Percentiles rank a stretch among this genome's conserved stretches.
phyloP scores from a whole-genome alignment of 2,113 vertebrate genomes.

The Uria lomvia region DNA sequence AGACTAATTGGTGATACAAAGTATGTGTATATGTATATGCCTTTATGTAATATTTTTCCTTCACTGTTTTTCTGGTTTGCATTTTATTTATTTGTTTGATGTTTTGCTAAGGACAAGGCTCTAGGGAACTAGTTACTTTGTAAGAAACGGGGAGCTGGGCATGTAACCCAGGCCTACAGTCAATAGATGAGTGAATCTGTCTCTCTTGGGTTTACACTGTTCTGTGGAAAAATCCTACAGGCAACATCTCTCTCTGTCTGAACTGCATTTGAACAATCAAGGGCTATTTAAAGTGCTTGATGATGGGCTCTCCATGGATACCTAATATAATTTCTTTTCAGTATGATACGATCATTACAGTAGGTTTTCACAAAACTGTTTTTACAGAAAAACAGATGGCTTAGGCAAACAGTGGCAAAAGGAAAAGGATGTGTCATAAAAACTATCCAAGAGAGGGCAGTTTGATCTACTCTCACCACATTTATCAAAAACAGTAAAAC shows the following conservation, averaged over 20 bases:
- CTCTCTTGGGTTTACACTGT: neutral
- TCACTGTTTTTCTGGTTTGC: neutral
- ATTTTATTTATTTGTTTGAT: neutral
- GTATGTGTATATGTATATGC: neutral
- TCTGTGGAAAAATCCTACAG: neutral
- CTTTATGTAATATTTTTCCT: neutral
- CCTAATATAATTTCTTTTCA: neutral
- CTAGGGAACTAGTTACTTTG: neutral
- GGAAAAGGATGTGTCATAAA: neutral
- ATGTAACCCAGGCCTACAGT: neutral
- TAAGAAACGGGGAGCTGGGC: neutral
- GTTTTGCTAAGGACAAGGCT: neutral
- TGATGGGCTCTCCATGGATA: neutral
- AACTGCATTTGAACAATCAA: neutral
- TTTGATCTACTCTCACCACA: neutral
- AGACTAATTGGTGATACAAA: neutral
- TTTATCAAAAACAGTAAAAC: neutral
- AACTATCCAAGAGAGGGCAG: neutral
- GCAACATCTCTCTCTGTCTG: neutral
- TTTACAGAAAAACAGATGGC: neutral
- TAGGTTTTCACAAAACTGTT: neutral
- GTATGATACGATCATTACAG: neutral
- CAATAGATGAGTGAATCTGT: neutral
- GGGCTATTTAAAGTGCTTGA: neutral
- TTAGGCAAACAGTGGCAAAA: neutral